Percentiles rank a stretch among this genome's conserved stretches.
phyloP scores from a whole-genome alignment of 2,888 invertebrate genomes.

The Hydrotaea cyrtoneurina region DNA sequence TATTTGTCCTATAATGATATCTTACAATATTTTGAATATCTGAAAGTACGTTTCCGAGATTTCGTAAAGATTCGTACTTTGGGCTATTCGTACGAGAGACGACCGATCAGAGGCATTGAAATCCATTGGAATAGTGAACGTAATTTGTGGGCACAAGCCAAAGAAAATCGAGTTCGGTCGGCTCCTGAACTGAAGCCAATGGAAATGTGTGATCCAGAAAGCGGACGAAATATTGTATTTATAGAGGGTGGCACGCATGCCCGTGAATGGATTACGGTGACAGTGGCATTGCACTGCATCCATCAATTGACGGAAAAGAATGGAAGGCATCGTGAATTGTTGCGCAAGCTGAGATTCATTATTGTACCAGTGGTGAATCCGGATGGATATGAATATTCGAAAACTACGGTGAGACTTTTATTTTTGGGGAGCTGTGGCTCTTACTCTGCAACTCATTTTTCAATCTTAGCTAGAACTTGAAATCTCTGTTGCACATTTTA shows the following conservation, averaged over 20 bases:
- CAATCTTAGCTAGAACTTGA: too few species aligned
- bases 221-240: slow-evolving; percentile 75
- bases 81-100: slow-evolving; percentile 77
- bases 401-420: slow-evolving; percentile 79
- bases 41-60: slow-evolving; percentile 73
- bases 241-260: slow-evolving; percentile 83
- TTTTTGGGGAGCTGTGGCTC: too few species aligned
- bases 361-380: slow-evolving; percentile 86
- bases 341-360: slow-evolving; percentile 85
- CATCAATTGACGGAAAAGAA: slow-evolving; percentile 83
- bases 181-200: slow-evolving; percentile 45
- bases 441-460: too few species aligned
- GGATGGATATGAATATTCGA: slow-evolving; percentile 87
- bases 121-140: slow-evolving; percentile 76
- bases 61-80: slow-evolving; percentile 76
- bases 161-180: slow-evolving; percentile 59
- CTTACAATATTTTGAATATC: slow-evolving; percentile 77
- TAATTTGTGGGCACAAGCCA: slow-evolving; percentile 68
- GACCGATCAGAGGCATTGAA: slow-evolving; percentile 76
- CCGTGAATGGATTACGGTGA: slow-evolving; percentile 86
- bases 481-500: too few species aligned
- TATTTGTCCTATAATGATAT: slow-evolving; percentile 77
- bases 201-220: slow-evolving; percentile 29
- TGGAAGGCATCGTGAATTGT: slow-evolving; percentile 79
- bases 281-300: slow-evolving; percentile 84